phyloP scores from a whole-genome alignment of 2,888 invertebrate species.

The Caenorhabditis macrosperma region DNA sequence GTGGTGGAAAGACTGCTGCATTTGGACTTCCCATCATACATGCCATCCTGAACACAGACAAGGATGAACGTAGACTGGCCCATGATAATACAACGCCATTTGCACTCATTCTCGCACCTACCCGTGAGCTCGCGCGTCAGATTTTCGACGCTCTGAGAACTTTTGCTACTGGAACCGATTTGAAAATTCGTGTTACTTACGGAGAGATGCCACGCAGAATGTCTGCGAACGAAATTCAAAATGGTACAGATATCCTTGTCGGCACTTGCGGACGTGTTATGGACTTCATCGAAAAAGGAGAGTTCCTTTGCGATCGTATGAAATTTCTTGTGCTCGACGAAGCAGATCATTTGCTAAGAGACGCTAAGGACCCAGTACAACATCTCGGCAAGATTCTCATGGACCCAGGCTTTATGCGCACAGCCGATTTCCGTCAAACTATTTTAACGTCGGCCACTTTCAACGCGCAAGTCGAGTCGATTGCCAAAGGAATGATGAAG shows the following conservation, averaged over 20 bases:
- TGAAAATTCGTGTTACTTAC: constrained; percentile 58
- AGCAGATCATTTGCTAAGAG: constrained; percentile 88
- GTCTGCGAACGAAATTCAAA: constrained; percentile 14
- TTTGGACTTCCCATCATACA: constrained; percentile 93
- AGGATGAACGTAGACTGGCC: background rate
- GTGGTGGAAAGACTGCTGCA: constrained; percentile 97
- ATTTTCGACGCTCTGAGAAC: constrained; percentile 83
- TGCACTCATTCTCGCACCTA: constrained; percentile 90
- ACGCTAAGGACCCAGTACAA: constrained; percentile 81
- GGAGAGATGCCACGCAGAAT: constrained; percentile 56
- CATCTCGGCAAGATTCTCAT: constrained; percentile 51
- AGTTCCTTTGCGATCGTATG: constrained; percentile 79
- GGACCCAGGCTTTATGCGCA: background rate
- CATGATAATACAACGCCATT: background rate
- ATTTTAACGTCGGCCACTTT: constrained; percentile 74
- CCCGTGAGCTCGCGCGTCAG: constrained; percentile 92
- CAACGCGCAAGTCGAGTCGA: constrained; percentile 29
- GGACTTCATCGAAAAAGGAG: constrained; percentile 84
- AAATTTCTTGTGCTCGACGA: constrained; percentile 88
- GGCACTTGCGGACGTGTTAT: constrained; percentile 87
- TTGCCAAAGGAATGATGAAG: constrained; percentile 54
- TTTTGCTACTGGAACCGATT: constrained; percentile 35
- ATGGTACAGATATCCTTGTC: constrained; percentile 86
- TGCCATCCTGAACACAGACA: constrained; percentile 30
- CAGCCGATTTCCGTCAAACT: constrained; percentile 16